phyloP scores from a whole-genome alignment of 2,888 invertebrate genomes.

The Selenia dentaria region DNA sequence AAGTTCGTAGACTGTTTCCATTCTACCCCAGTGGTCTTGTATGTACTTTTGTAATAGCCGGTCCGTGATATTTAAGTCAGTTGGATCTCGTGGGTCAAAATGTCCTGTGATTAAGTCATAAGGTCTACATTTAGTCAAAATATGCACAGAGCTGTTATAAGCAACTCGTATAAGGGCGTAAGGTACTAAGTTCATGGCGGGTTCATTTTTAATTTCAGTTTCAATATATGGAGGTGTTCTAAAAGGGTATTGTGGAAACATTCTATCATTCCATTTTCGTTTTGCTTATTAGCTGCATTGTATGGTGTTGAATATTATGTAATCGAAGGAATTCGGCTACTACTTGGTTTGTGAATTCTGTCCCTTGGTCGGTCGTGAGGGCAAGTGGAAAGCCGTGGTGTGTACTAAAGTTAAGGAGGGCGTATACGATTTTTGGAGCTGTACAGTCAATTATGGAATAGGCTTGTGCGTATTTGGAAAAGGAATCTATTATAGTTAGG shows the following conservation, averaged over 20 bases:
- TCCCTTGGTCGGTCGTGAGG: slow-evolving; percentile 26
- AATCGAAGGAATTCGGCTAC: slow-evolving; percentile 20
- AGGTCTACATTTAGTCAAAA: slow-evolving; percentile 16
- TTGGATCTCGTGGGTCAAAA: slow-evolving; percentile 29
- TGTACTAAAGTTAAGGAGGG: not conserved
- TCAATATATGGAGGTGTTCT: slow-evolving; percentile 10
- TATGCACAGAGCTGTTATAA: slow-evolving; percentile 12
- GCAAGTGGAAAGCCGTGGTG: slow-evolving; percentile 23
- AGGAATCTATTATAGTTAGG: not conserved
- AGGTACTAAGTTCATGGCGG: slow-evolving; percentile 1
- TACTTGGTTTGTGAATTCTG: slow-evolving; percentile 29
- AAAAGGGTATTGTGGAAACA: slow-evolving; percentile 13
- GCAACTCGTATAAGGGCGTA: slow-evolving; percentile 13
- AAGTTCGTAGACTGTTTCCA: slow-evolving; percentile 16
- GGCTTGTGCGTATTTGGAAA: slow-evolving; percentile 14
- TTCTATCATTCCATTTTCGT: slow-evolving; percentile 17
- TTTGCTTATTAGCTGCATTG: slow-evolving; percentile 6
- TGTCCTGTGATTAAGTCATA: slow-evolving; percentile 37
- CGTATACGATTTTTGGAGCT: not conserved
- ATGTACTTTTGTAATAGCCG: slow-evolving; percentile 30
- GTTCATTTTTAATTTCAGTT: not conserved
- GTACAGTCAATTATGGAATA: slow-evolving; percentile 23
- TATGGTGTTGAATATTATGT: slow-evolving; percentile 18
- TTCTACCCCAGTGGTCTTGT: slow-evolving; percentile 18
- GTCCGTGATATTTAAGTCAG: slow-evolving; percentile 24